A percentile compares a stretch with the other conserved stretches of the same genome.
Evolutionary conservation across 2,113 vertebrate species (phyloP).

Genomic region (Leucosticte australis): DNA sequence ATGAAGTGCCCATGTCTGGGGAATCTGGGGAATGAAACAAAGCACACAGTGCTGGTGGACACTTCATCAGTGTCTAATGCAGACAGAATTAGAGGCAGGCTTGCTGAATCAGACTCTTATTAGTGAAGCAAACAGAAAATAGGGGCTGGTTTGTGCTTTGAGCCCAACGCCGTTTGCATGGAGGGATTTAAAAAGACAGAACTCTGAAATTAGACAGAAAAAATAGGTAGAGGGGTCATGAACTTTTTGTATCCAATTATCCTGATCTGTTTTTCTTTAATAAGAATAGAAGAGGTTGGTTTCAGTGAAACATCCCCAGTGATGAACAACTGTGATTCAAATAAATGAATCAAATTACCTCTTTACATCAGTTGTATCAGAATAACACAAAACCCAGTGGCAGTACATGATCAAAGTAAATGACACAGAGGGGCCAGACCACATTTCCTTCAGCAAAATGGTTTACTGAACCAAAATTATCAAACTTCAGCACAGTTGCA

Average conservation of each 20-base stretch:
- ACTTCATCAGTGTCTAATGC: neutral
- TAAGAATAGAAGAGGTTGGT: neutral
- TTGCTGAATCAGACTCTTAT: neutral
- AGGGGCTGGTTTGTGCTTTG: neutral
- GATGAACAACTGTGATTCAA: neutral
- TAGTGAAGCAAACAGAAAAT: neutral
- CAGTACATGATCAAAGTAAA: neutral
- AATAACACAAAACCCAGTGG: neutral
- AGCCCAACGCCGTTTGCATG: rapidly evolving
- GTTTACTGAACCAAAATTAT: neutral
- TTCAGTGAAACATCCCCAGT: neutral
- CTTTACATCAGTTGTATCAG: neutral
- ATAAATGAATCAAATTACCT: neutral
- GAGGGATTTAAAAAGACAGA: neutral
- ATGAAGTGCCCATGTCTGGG: neutral
- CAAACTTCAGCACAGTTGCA: neutral
- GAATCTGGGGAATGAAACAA: neutral
- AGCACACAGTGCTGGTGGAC: neutral
- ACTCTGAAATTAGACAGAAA: neutral
- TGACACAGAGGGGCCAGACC: neutral
- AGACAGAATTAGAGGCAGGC: neutral
- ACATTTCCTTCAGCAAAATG: neutral
- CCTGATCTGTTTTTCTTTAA: neutral
- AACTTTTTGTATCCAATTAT: neutral
- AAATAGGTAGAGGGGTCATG: neutral